Conservation (phyloP, 2,113 vertebrate genomes). For the Caloenas nicobarica region DNA sequence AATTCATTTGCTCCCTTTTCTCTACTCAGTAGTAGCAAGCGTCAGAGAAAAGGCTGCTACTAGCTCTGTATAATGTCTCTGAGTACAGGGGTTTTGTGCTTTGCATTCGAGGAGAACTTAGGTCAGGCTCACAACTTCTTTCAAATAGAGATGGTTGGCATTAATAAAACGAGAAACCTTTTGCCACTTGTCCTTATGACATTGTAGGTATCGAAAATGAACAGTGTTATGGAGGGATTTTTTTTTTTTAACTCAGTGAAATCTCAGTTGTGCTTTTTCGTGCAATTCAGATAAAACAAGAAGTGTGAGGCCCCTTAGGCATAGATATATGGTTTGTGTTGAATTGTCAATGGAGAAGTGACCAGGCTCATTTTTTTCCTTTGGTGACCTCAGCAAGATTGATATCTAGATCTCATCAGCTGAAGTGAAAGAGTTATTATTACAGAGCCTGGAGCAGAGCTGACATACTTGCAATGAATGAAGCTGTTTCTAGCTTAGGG, state of each 20-base stretch:
- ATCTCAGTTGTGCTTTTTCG: neutral
- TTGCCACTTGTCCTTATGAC: neutral
- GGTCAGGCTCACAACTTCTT: slow-evolving; percentile 5
- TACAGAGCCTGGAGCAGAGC: slow-evolving; percentile 48
- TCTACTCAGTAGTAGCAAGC: slow-evolving; percentile 14
- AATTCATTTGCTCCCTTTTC: slow-evolving; percentile 62
- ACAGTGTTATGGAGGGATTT: neutral
- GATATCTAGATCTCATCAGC: slow-evolving; percentile 63
- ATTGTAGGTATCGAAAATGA: neutral
- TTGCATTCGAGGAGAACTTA: neutral
- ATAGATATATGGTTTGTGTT: slow-evolving; percentile 36
- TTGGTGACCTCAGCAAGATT: slow-evolving; percentile 59
- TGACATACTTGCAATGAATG: slow-evolving; percentile 35
- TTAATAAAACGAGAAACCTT: slow-evolving; percentile 6
- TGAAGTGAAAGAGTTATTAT: slow-evolving; percentile 67
- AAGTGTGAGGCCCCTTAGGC: neutral
- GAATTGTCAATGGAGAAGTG: slow-evolving; percentile 25
- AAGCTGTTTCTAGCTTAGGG: slow-evolving; percentile 26
- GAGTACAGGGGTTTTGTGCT: neutral
- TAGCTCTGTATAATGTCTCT: slow-evolving; percentile 3
- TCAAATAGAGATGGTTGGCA: neutral
- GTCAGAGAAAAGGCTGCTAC: slow-evolving; percentile 48
- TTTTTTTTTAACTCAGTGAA: neutral
- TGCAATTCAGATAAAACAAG: neutral
- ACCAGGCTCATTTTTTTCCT: slow-evolving; percentile 41